Base-by-base conservation (phyloP, 2,113 vertebrate species). In the Canis aureus region DNA sequence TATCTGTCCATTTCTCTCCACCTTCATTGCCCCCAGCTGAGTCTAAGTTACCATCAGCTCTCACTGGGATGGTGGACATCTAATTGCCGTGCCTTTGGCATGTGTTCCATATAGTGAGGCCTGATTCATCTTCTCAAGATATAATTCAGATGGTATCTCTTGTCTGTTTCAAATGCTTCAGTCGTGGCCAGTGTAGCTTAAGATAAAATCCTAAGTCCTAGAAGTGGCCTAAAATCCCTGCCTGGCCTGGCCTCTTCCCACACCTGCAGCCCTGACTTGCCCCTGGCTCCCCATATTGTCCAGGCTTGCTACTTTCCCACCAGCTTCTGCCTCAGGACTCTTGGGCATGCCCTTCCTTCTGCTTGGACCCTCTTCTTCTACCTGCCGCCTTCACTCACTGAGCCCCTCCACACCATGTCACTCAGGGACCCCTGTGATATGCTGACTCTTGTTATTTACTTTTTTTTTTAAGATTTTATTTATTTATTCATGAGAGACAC, bases 161-260 rank as follows among this genome's bases (percentile, higher is more conserved):
- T 8, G 49, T 79, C 62, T 38, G 66, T 23, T 96, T 93, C 79
- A 89, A 81, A 87, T 11, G 32, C 22, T 84, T 60, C 15, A 8
- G 55, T 3, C 38, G 49, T 32, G 55, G 55, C 53, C 69, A 67
- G 8, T 17, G 17, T 12, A 76, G 35, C 67, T 79, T 69, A 64
- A 78, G 53, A 79, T 53, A 89, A 76, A 89, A 83, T 57, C 32
- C 84, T 17, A 74, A 87, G 27, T 87, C 55, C 57, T 87, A 43
- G 71, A n/a, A 38, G 17, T 59, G 59, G 51, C 59, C 59, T 15
- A 29, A 82, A 78, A 62, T 82, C 22, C 74, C 17, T 53, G 22
- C 16, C 1, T 2, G 23, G 43, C 25, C 43, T 35, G n/a, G 29
- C 62, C n/a, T 84, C 62, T 60, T n/a, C 38, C 62, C 29, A 59